These are phyloP conservation scores for Scaeva pyrastri DNA, from an alignment of 2,888 invertebrate genomes.

Conservation along the genomic window DNA sequence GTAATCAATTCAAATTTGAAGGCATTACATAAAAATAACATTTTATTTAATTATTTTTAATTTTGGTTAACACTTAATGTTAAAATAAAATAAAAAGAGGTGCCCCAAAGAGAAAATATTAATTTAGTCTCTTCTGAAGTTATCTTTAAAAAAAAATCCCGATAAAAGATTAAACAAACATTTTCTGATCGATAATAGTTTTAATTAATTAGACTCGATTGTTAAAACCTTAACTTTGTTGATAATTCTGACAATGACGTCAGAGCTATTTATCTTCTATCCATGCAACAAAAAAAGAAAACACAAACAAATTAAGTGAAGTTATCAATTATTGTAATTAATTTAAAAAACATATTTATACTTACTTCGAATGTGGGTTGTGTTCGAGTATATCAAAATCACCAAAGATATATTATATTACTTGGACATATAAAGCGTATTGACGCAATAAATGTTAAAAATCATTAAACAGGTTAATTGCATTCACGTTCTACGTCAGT, in stretches of 20 bases:
- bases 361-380: slow-evolving; percentile 17
- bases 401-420: slow-evolving; percentile 12
- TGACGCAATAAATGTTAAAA: slow-evolving; percentile 53
- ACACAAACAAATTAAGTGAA: neutral
- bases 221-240: neutral
- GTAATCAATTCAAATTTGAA: no score
- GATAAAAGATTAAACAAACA: no score
- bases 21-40: no score
- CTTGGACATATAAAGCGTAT: slow-evolving; percentile 37
- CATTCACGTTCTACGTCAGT: slow-evolving; percentile 54
- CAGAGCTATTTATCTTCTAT: neutral
- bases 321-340: slow-evolving; percentile 1
- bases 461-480: slow-evolving; percentile 56
- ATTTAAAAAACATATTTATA: neutral
- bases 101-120: no score
- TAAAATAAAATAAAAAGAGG: no score
- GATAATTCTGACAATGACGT: neutral
- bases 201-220: no score
- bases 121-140: no score
- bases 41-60: no score
- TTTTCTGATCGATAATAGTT: no score
- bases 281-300: neutral
- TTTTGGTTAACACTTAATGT: no score
- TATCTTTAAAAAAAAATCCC: no score
- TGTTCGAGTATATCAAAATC: slow-evolving; percentile 33